Evolutionary conservation across 2,797 vertebrate genomes (phyloP).

Genomic region (Eremophila alpestris): DNA sequence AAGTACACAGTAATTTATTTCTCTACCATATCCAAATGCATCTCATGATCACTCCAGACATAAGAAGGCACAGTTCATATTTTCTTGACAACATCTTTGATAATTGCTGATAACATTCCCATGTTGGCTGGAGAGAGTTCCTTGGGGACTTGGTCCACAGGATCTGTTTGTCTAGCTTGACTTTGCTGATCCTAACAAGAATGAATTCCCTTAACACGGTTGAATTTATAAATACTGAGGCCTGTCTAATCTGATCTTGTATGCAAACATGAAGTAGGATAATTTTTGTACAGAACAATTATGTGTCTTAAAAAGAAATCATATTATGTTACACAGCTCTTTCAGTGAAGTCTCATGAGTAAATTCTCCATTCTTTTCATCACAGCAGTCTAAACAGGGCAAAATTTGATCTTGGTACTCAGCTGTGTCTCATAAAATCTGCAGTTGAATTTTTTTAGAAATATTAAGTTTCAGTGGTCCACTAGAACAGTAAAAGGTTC

Average conservation of each 20-base stretch:
- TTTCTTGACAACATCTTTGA: slow-evolving; percentile 82
- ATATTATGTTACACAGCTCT: not conserved
- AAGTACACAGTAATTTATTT: slow-evolving; percentile 77
- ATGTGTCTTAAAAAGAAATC: slow-evolving; percentile 7
- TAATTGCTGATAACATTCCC: slow-evolving; percentile 76
- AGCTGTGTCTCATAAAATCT: not conserved
- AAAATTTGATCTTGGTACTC: not conserved
- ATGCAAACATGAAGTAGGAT: not conserved
- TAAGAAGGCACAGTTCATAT: slow-evolving; percentile 74
- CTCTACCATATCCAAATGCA: slow-evolving; percentile 72
- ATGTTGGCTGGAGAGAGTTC: slow-evolving; percentile 46
- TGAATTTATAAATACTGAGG: slow-evolving; percentile 55
- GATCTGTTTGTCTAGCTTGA: slow-evolving; percentile 71
- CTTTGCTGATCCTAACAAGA: slow-evolving; percentile 75
- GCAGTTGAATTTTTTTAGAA: not conserved
- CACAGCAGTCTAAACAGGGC: not conserved
- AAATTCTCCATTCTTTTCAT: not conserved
- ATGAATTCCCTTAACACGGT: slow-evolving; percentile 72
- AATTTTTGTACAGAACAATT: not conserved
- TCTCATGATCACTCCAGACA: slow-evolving; percentile 61
- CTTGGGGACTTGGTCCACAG: slow-evolving; percentile 65
- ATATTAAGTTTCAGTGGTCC: not conserved
- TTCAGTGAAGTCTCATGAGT: not conserved
- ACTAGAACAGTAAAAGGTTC: not conserved
- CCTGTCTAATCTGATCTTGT: not conserved